A percentile compares a stretch with the other conserved stretches of the same genome.
phyloP scores from a whole-genome alignment of 2,113 vertebrate species.

The Falco punctatus region DNA sequence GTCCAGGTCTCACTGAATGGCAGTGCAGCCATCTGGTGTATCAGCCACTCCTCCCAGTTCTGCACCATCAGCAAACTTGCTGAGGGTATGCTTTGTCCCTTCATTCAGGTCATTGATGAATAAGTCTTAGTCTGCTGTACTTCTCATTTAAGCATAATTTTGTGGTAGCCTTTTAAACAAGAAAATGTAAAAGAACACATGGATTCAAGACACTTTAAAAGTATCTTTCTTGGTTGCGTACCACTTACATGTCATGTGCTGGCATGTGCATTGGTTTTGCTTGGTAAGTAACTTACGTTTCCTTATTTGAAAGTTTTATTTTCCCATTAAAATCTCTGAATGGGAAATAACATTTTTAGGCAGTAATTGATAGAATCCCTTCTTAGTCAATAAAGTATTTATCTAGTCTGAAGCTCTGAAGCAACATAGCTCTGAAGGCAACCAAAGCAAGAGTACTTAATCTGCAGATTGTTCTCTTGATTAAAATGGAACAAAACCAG shows the following conservation, averaged over 20 bases:
- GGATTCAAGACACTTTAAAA: neutral
- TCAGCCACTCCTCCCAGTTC: too few relatives aligned
- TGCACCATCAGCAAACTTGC: too few relatives aligned
- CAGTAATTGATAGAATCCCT: neutral
- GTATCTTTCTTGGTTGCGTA: neutral
- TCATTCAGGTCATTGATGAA: too few relatives aligned
- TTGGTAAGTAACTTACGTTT: neutral
- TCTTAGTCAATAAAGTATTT: neutral
- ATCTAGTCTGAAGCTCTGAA: too few relatives aligned
- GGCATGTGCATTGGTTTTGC: neutral
- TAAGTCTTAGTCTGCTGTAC: neutral
- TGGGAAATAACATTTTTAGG: neutral
- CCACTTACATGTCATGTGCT: neutral
- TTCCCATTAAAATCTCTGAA: neutral
- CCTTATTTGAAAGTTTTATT: neutral
- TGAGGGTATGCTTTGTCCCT: too few relatives aligned
- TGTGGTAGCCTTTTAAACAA: neutral
- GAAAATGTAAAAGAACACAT: neutral
- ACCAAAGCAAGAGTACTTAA: neutral
- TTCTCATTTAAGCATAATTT: neutral
- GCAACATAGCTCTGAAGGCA: neutral
- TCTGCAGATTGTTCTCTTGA: neutral
- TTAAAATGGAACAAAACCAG: neutral
- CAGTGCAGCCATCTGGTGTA: too few relatives aligned
- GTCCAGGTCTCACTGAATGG: too few relatives aligned